These are phyloP conservation scores for Ganaspis brasiliensis DNA, from an alignment of 2,888 invertebrate genomes.

Conservation along the genomic window DNA sequence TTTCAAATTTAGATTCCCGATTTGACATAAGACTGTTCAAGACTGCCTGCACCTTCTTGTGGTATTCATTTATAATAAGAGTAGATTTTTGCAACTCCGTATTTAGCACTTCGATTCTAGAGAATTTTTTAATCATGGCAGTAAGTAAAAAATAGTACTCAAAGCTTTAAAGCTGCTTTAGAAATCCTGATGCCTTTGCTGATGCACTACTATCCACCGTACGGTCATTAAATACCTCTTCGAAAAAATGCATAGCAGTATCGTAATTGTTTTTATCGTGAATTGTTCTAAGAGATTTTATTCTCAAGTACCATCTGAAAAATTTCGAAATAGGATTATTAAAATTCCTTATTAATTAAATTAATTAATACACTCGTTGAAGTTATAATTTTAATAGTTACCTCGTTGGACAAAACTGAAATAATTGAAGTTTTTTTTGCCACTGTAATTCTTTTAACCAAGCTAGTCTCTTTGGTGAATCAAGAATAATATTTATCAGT, in stretches of 20 bases:
- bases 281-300: constrained; percentile 55
- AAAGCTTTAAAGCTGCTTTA: constrained; percentile 45
- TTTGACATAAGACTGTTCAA: constrained; percentile 21
- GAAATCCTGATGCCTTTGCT: constrained; percentile 53
- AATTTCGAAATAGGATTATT: background rate
- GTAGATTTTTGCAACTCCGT: constrained; percentile 55
- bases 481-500: constrained; percentile 51
- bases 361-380: background rate
- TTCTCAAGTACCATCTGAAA: constrained; percentile 55
- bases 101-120: constrained; percentile 54
- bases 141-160: constrained; percentile 47
- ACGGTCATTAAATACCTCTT: constrained; percentile 24
- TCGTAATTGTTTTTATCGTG: constrained; percentile 46
- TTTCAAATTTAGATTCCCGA: constrained; percentile 49
- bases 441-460: constrained; percentile 53
- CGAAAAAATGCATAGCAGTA: constrained; percentile 50
- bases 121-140: constrained; percentile 56
- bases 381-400: constrained; percentile 7
- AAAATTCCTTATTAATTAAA: background rate
- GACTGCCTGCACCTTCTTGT: constrained; percentile 26
- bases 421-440: constrained; percentile 33
- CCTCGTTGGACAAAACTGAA: constrained; percentile 51
- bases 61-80: constrained; percentile 48
- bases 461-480: constrained; percentile 57
- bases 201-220: constrained; percentile 32